These are phyloP conservation scores for Nyctibius grandis DNA, from an alignment of 2,797 vertebrate genomes.

Conservation along the genomic window DNA sequence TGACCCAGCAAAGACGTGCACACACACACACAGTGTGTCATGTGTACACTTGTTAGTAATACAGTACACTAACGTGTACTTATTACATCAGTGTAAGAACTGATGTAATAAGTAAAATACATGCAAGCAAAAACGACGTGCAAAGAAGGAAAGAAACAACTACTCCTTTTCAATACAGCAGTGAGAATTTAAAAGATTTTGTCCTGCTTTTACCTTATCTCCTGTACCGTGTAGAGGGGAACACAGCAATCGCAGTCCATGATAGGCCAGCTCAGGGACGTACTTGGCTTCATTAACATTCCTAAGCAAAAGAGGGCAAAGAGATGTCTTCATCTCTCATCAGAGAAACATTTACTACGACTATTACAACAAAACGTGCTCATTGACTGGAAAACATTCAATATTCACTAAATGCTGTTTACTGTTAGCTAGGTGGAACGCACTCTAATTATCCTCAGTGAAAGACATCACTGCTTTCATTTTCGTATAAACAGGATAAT, in stretches of 20 bases:
- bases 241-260: constrained; percentile 83
- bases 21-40: neutral
- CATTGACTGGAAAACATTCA: neutral
- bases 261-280: constrained; percentile 86
- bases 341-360: neutral
- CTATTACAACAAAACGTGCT: neutral
- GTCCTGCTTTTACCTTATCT: constrained; percentile 76
- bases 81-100: neutral
- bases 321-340: neutral
- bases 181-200: neutral
- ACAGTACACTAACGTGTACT: no score
- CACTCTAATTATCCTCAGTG: neutral
- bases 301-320: constrained; percentile 62
- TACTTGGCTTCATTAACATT: constrained; percentile 70
- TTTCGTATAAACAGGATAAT: neutral
- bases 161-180: neutral
- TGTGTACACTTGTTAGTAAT: no score
- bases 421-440: neutral
- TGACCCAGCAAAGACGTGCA: neutral
- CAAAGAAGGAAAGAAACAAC: neutral
- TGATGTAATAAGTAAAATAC: neutral
- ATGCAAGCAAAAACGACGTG: rapidly evolving
- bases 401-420: neutral
- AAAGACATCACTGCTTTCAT: neutral
- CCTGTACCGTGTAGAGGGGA: constrained; percentile 81